Conservation (phyloP, 2,113 vertebrate genomes). For the Theristicus caerulescens region DNA sequence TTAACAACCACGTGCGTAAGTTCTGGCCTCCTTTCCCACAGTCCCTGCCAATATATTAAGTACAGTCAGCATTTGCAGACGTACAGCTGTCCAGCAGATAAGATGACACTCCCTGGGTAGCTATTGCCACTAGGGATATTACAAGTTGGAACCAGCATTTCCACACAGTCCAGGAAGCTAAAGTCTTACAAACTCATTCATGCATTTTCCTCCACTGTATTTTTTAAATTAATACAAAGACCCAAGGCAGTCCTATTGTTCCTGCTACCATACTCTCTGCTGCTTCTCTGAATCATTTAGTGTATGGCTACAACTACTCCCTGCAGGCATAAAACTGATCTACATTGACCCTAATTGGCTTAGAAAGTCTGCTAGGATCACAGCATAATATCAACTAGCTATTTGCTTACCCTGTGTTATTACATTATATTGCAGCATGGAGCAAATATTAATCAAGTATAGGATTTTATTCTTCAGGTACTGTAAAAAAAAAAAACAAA, state of each 20-base stretch:
- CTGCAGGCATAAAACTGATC: background rate
- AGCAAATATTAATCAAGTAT: background rate
- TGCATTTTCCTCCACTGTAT: background rate
- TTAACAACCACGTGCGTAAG: background rate
- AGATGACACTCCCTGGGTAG: background rate
- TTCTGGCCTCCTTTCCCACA: background rate
- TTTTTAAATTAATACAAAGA: conserved; percentile 4
- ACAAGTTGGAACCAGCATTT: background rate
- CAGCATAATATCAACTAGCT: background rate
- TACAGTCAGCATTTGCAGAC: background rate
- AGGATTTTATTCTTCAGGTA: background rate
- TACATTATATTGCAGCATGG: background rate
- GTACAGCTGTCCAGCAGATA: background rate
- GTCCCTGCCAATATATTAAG: background rate
- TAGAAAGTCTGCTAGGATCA: conserved; percentile 1
- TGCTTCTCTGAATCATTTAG: background rate
- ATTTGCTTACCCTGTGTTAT: background rate
- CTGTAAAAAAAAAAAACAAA: background rate
- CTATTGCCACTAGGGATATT: background rate
- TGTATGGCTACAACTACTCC: background rate
- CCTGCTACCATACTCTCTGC: background rate
- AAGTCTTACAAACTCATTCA: background rate
- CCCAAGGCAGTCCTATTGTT: background rate
- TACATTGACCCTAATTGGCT: conserved; percentile 15
- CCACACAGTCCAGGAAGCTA: background rate